Percentiles rank a stretch among this genome's conserved stretches.
phyloP scores from a whole-genome alignment of 2,888 invertebrate genomes.

The Euclidia mi region DNA sequence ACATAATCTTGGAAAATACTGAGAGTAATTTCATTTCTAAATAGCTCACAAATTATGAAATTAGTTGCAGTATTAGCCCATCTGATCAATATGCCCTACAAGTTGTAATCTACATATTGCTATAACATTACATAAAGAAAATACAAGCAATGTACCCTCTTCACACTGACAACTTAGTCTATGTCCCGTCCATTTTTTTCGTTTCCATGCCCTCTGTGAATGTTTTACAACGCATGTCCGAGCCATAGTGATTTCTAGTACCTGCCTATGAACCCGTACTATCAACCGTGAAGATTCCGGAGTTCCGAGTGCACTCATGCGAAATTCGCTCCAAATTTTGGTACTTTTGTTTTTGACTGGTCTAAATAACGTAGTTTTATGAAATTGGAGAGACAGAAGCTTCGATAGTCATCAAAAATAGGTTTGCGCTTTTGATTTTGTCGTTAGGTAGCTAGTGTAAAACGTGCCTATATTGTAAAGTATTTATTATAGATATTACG shows the following conservation, averaged over 20 bases:
- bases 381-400: not conserved
- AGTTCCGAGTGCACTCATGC: conserved; percentile 36
- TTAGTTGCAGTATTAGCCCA: too few species aligned
- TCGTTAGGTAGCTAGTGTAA: too few species aligned
- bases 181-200: conserved; percentile 66
- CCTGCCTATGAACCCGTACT: conserved; percentile 60
- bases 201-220: conserved; percentile 68
- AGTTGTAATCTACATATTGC: too few species aligned
- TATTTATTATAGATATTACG: too few species aligned
- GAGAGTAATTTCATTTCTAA: too few species aligned
- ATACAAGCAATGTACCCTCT: not conserved
- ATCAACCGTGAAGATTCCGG: conserved; percentile 46
- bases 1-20: too few species aligned
- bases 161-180: conserved; percentile 49
- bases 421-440: too few species aligned
- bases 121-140: not conserved
- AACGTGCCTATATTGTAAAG: too few species aligned
- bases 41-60: too few species aligned
- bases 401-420: not conserved
- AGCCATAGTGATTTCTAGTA: conserved; percentile 72
- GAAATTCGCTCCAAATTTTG: conserved; percentile 30
- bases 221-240: conserved; percentile 70
- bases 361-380: not conserved
- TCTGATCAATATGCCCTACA: too few species aligned
- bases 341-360: conserved; percentile 4